These are phyloP conservation scores for Drosophila setifemur DNA, from an alignment of 1,140 invertebrate species.

Conservation along the genomic window DNA sequence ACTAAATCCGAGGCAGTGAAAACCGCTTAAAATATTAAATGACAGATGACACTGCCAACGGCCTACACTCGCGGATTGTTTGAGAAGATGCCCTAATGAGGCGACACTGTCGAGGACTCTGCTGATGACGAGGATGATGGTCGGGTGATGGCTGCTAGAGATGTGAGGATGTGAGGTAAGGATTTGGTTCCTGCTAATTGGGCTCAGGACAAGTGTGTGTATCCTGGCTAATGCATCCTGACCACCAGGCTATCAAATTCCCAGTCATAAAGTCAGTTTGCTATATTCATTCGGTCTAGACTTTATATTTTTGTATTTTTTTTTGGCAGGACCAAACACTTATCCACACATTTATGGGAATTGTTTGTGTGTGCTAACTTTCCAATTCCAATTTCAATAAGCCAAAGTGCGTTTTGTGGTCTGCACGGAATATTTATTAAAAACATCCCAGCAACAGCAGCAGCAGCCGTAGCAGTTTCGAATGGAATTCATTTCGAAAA, in stretches of 20 bases:
- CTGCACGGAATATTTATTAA: slow-evolving; percentile 61
- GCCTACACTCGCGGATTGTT: slow-evolving; percentile 30
- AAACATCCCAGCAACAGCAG: slow-evolving; percentile 25
- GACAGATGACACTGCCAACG: slow-evolving; percentile 11
- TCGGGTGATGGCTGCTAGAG: neutral
- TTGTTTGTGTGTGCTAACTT: slow-evolving; percentile 29
- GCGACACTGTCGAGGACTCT: slow-evolving; percentile 23
- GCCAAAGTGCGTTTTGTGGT: slow-evolving; percentile 73
- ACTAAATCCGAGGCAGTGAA: slow-evolving; percentile 5
- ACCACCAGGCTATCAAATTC: slow-evolving; percentile 19
- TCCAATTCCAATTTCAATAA: slow-evolving; percentile 64
- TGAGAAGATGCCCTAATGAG: slow-evolving; percentile 35
- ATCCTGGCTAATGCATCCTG: slow-evolving; percentile 34
- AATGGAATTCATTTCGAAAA: slow-evolving; percentile 47
- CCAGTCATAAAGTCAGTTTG: neutral
- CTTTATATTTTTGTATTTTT: slow-evolving; percentile 5
- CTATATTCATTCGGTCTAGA: neutral
- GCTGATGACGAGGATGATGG: neutral
- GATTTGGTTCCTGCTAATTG: slow-evolving; percentile 31
- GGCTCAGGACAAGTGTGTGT: neutral
- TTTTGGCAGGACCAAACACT: neutral
- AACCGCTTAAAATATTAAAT: slow-evolving; percentile 9
- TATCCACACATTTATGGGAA: slow-evolving; percentile 34
- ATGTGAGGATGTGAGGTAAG: slow-evolving; percentile 5
- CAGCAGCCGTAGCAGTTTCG: slow-evolving; percentile 3